Conservation (phyloP, 2,113 vertebrate genomes). For the Oplegnathus fasciatus region DNA sequence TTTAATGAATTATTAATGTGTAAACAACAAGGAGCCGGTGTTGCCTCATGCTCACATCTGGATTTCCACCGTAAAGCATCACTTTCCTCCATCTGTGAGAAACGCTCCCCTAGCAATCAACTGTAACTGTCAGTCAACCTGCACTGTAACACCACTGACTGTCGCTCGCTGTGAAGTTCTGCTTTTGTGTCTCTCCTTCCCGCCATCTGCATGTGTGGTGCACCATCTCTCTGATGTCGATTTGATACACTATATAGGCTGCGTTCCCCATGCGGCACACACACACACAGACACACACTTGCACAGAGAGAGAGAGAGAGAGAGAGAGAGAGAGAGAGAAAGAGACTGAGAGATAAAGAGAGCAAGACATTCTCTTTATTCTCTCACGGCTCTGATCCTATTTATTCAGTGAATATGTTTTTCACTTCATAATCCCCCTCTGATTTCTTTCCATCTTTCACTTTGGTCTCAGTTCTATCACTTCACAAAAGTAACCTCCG, state of each 20-base stretch:
- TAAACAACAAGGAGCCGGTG: conserved; percentile 34
- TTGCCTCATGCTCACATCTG: conserved; percentile 63
- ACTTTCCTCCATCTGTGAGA: conserved; percentile 20
- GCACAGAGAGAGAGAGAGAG: background rate
- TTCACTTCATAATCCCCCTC: conserved; percentile 65
- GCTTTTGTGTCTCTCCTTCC: conserved; percentile 53
- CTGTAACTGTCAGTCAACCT: conserved; percentile 66
- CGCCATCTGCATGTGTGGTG: conserved; percentile 56
- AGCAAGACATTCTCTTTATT: conserved; percentile 58
- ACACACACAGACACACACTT: conserved; percentile 22
- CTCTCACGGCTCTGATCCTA: conserved; percentile 73
- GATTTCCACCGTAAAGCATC: conserved; percentile 33
- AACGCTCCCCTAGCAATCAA: conserved; percentile 35
- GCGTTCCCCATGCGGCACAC: conserved; percentile 35
- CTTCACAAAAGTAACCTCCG: conserved; percentile 55
- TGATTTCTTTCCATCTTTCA: conserved; percentile 65
- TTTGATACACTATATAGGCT: conserved; percentile 57
- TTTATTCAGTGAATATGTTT: conserved; percentile 74
- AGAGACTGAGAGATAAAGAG: conserved; percentile 20
- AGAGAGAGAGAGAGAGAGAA: conserved; percentile 27
- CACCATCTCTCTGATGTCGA: conserved; percentile 62
- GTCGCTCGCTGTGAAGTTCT: conserved; percentile 41
- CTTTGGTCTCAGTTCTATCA: conserved; percentile 67
- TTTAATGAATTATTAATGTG: conserved; percentile 58
- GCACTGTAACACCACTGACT: conserved; percentile 47